Evolutionary conservation across 2,113 vertebrate genomes (phyloP).

Genomic region (Zosterops hypoxanthus): DNA sequence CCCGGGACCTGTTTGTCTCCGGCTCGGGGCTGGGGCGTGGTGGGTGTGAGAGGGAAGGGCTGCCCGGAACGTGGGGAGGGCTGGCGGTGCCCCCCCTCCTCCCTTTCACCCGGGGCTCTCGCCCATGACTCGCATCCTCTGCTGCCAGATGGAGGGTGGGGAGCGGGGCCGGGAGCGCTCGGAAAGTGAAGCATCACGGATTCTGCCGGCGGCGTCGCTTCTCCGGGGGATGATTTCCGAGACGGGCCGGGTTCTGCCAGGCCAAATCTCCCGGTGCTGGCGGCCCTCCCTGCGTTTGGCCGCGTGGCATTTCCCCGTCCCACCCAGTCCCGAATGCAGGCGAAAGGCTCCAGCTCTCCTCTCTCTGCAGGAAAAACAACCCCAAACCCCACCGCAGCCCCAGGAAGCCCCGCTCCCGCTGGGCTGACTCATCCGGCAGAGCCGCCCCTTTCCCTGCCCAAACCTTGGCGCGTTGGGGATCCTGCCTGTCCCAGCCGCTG

Average conservation of each 20-base stretch:
- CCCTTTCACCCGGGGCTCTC: neutral
- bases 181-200: constrained; percentile 39
- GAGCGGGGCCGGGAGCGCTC: neutral
- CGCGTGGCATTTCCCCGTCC: neutral
- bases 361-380: neutral
- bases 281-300: neutral
- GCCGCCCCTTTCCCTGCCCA: neutral
- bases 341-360: neutral
- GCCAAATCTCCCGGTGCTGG: neutral
- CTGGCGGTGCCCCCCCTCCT: neutral
- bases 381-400: neutral
- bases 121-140: constrained; percentile 26
- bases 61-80: neutral
- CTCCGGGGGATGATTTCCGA: constrained; percentile 16
- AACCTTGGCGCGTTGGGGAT: neutral
- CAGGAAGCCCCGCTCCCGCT: neutral
- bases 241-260: neutral
- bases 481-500: neutral
- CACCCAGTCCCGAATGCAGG: constrained; percentile 10
- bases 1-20: neutral
- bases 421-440: neutral
- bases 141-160: constrained; percentile 49
- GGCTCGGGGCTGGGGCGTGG: neutral
- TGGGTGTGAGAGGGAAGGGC: constrained; percentile 1
- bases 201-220: neutral